A percentile compares a stretch with the other conserved stretches of the same genome.
Evolutionary conservation across 2,888 invertebrate species (phyloP).

Genomic region (Stenichneumon culpator): DNA sequence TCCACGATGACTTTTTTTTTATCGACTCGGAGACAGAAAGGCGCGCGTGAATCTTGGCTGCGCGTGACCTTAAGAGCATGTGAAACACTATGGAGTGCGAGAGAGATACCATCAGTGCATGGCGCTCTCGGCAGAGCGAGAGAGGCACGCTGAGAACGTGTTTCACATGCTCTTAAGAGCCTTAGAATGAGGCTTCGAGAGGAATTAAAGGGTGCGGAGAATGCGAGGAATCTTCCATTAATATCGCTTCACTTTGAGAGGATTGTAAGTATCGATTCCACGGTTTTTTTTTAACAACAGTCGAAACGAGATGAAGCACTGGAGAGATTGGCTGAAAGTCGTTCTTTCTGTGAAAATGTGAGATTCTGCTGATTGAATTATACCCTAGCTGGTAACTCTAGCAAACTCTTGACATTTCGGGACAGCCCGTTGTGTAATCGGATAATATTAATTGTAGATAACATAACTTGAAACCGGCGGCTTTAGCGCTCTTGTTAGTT

Average conservation of each 20-base stretch:
- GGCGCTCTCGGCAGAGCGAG: too few relatives aligned
- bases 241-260: not conserved
- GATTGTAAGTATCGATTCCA: not conserved
- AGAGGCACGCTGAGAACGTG: too few relatives aligned
- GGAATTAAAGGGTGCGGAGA: constrained; percentile 16
- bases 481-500: constrained; percentile 40
- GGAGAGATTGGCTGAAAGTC: not conserved
- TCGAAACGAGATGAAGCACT: not conserved
- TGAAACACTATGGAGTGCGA: too few relatives aligned
- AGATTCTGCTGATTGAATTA: not conserved
- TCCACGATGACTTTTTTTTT: not conserved
- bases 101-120: too few relatives aligned
- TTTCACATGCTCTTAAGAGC: too few relatives aligned
- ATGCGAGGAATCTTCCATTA: constrained; percentile 3
- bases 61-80: constrained; percentile 14
- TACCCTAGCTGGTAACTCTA: not conserved
- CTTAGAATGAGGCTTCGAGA: not conserved
- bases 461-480: constrained; percentile 10
- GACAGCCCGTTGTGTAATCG: not conserved
- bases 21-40: not conserved
- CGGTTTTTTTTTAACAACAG: not conserved
- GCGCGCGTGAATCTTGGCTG: not conserved
- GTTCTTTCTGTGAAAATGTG: not conserved
- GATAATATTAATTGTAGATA: constrained; percentile 6
- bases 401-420: constrained; percentile 11